phyloP scores from a whole-genome alignment of 2,888 invertebrate species.

The Alcis repandata region DNA sequence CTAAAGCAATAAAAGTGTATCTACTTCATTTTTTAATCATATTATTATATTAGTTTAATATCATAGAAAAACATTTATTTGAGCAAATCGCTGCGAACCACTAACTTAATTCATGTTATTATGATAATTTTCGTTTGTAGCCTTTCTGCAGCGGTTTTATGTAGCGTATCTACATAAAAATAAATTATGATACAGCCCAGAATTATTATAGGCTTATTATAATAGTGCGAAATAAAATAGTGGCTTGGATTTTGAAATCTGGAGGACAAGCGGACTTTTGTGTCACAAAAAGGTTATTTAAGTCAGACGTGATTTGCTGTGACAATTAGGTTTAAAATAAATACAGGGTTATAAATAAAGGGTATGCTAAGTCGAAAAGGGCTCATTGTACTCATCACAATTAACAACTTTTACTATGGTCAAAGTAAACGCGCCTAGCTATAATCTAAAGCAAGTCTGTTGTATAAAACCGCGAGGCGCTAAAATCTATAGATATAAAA shows the following conservation, averaged over 20 bases:
- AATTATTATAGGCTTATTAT: constrained; percentile 26
- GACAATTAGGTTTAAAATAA: too few species aligned
- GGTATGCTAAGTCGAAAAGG: too few species aligned
- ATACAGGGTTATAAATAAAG: too few species aligned
- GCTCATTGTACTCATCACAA: too few species aligned
- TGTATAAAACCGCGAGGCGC: too few species aligned
- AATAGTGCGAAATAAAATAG: constrained; percentile 21
- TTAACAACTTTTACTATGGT: background rate
- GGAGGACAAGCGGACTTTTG: constrained; percentile 13
- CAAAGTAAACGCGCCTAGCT: too few species aligned
- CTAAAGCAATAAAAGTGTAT: too few species aligned
- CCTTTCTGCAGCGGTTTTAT: constrained; percentile 19
- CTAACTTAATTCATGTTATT: constrained; percentile 13
- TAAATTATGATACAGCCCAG: constrained; percentile 32
- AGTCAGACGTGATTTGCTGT: constrained; percentile 17
- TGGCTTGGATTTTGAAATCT: constrained; percentile 13
- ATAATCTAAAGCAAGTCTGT: too few species aligned
- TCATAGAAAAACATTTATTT: background rate
- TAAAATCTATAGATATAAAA: too few species aligned
- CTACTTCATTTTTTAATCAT: background rate
- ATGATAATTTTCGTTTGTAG: constrained; percentile 18
- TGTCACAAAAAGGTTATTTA: constrained; percentile 5
- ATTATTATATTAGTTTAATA: background rate
- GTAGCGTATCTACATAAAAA: constrained; percentile 43
- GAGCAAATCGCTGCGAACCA: background rate